Conservation (phyloP, 2,888 invertebrate genomes). For the Amphiduros pacificus region DNA sequence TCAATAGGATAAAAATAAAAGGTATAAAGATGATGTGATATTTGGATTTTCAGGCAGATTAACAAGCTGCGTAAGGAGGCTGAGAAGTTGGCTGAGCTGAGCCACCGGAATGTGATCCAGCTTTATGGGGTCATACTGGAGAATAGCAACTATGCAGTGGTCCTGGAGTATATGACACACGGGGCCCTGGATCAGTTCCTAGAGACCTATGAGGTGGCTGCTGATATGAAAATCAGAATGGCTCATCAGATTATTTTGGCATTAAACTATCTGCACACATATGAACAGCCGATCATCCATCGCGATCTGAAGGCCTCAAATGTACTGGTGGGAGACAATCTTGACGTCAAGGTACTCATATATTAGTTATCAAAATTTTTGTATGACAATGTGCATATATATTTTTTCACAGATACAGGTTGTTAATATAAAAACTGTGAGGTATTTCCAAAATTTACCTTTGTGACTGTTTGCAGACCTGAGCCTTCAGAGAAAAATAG, state of each 20-base stretch:
- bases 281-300: conserved; percentile 36
- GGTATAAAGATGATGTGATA: too few species aligned
- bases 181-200: conserved; percentile 4
- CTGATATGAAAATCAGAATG: neutral
- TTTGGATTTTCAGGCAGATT: neutral
- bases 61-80: conserved; percentile 1
- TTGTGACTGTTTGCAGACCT: too few species aligned
- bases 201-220: neutral
- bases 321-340: conserved; percentile 35
- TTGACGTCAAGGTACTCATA: conserved; percentile 36
- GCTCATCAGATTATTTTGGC: conserved; percentile 36
- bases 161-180: neutral
- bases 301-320: conserved; percentile 43
- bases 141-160: neutral
- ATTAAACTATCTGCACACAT: conserved; percentile 37
- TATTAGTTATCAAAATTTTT: neutral
- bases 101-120: conserved; percentile 8
- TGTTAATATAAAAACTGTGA: too few species aligned
- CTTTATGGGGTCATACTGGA: conserved; percentile 3
- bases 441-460: too few species aligned
- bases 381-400: neutral
- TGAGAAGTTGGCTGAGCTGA: conserved; percentile 6
- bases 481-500: too few species aligned
- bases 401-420: too few species aligned
- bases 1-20: too few species aligned